Evolutionary conservation across 2,888 invertebrate genomes (phyloP), one percentile per base, ranked within the genome.

Genomic region (Eremobia ochroleuca): DNA sequence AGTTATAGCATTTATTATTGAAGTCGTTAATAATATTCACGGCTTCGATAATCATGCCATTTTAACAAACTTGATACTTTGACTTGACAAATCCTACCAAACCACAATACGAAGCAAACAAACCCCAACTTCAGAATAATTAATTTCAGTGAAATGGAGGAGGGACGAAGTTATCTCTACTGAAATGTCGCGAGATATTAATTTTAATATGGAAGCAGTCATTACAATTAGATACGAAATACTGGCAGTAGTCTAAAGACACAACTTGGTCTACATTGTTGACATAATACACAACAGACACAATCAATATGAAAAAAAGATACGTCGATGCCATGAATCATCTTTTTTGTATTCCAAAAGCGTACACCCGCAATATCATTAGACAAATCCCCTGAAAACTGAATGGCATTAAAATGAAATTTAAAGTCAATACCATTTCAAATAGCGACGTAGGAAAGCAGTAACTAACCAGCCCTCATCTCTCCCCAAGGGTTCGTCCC

Each of bases 401-500:
- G 62, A 77, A 85, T 67, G 62, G 62, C 78, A 74, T 79, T 81
- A 82, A 78, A 82, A 81, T 80, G 73, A 76, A 87, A 82, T 87
- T 89, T 86, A 79, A 83, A 87, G 79, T 86, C 87, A 78, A 82
- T 88, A 87, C 87, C 89, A 87, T 88, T 87, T 83, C 85, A 87
- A 89, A 86, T 90, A 90, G 90, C 90, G 88, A 88, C 88, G 87
- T 85, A 89, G 88, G 85, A 87, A 88, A 90, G 89, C 89, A 87
- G 88, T 89, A 90, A 90, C 88, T 86, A 91, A 91, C 89, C 89
- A 90, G 90, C 88, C 90, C 91, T 90, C 91, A 89, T 90, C 90
- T 90, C 90, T 93, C 93, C 94, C 94, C 91, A 92, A 93, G 94
- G 94, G 94, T 93, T 92, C 92, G 96, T 92, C 96, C 96, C 95